phyloP scores from a whole-genome alignment of 2,113 vertebrate genomes.

The Pholis gunnellus region DNA sequence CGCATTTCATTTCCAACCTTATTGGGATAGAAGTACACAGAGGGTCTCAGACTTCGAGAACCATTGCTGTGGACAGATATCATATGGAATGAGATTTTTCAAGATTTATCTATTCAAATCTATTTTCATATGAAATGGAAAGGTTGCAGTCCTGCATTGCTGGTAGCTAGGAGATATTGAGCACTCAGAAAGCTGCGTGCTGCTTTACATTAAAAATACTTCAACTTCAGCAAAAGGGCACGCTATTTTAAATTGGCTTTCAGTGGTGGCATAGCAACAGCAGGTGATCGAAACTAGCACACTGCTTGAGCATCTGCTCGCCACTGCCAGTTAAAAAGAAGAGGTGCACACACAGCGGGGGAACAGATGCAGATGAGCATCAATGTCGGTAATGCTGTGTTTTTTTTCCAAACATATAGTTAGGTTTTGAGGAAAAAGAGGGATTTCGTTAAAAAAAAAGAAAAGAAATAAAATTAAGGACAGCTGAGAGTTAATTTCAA shows the following conservation, averaged over 20 bases:
- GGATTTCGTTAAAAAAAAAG: neutral
- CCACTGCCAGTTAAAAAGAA: neutral
- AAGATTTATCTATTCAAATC: slow-evolving; percentile 1
- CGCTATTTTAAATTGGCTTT: slow-evolving; percentile 35
- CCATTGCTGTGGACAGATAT: neutral
- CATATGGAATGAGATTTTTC: neutral
- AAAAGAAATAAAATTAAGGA: neutral
- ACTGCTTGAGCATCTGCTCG: slow-evolving; percentile 12
- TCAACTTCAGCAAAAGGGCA: slow-evolving; percentile 38
- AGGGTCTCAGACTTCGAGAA: neutral
- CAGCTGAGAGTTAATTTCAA: neutral
- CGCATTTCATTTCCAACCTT: neutral
- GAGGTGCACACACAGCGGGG: neutral
- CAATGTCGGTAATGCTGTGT: neutral
- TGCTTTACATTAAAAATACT: slow-evolving; percentile 43
- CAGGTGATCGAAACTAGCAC: neutral
- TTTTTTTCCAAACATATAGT: neutral
- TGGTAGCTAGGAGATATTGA: neutral
- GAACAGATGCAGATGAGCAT: slow-evolving; percentile 2
- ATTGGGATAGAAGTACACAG: neutral
- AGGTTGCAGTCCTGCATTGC: neutral
- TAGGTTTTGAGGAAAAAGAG: neutral
- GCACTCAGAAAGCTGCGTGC: neutral
- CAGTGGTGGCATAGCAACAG: slow-evolving; percentile 69
- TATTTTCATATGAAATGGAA: neutral